A percentile compares a stretch with the other conserved stretches of the same genome.
Conservation (phyloP, 2,113 vertebrate genomes). For the Chaenocephalus aceratus region DNA sequence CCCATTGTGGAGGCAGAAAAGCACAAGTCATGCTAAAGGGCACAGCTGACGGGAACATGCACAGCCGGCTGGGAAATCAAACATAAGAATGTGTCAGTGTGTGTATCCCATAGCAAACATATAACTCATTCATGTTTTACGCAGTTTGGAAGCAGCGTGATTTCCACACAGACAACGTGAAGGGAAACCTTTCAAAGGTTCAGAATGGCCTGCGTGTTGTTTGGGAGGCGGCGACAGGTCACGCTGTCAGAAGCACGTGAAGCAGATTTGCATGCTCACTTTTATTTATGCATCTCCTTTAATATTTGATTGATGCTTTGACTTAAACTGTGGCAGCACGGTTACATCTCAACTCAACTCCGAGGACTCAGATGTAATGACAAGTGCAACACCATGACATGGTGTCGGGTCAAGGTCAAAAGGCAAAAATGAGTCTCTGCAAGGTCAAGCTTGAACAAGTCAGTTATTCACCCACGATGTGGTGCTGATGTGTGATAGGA, state of each 20-base stretch:
- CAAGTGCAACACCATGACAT: background rate
- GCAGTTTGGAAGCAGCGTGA: background rate
- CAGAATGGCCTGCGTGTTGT: constrained; percentile 28
- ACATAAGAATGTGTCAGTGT: constrained; percentile 16
- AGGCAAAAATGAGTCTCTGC: background rate
- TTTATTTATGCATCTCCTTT: background rate
- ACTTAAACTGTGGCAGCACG: background rate
- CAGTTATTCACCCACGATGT: background rate
- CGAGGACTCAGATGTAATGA: background rate
- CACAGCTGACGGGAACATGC: constrained; percentile 50
- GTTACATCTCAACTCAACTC: background rate
- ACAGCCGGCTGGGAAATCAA: constrained; percentile 11
- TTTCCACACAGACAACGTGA: constrained; percentile 1
- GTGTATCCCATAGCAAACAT: constrained; percentile 17
- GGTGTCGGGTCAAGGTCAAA: background rate
- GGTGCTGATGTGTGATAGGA: background rate
- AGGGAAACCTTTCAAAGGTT: constrained; percentile 10
- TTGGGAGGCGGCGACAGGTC: background rate
- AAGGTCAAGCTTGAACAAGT: background rate
- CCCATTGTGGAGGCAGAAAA: constrained; percentile 61
- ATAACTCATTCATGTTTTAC: constrained; percentile 24
- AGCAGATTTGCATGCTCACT: background rate
- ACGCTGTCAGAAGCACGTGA: background rate
- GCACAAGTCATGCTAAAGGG: constrained; percentile 69
- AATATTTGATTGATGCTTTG: background rate